Evolutionary conservation across 1,140 invertebrate genomes (phyloP).

Genomic region (Halesus radiatus): DNA sequence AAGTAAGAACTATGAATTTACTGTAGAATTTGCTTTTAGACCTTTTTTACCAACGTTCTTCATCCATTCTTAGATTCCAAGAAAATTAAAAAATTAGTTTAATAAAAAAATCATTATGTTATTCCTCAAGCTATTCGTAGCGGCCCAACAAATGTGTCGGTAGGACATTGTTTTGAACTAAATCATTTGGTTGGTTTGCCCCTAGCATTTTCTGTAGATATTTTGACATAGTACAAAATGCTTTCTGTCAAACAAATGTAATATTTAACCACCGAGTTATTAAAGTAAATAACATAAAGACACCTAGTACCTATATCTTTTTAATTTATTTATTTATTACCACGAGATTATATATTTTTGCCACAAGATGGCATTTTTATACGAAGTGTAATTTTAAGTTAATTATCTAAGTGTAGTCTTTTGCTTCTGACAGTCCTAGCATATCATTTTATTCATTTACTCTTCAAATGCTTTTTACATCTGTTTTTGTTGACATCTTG

Average conservation of each 20-base stretch:
- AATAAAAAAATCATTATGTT: too few species aligned
- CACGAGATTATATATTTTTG: conserved; percentile 34
- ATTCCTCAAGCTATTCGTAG: too few species aligned
- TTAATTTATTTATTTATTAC: conserved; percentile 31
- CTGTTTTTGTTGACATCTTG: conserved; percentile 12
- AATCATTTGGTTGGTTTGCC: too few species aligned
- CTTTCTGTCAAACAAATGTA: not conserved
- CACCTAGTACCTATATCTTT: conserved; percentile 14
- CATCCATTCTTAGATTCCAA: too few species aligned
- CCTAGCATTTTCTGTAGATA: too few species aligned
- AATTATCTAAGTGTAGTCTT: conserved; percentile 23
- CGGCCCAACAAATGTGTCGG: too few species aligned
- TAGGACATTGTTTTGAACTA: too few species aligned
- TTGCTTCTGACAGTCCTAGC: not conserved
- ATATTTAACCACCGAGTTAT: too few species aligned
- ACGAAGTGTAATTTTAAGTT: conserved; percentile 28
- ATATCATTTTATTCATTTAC: conserved; percentile 6
- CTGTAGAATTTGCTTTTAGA: too few species aligned
- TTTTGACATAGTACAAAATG: not conserved
- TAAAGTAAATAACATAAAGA: conserved; percentile 1
- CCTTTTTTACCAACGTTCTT: too few species aligned
- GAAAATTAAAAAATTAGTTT: too few species aligned
- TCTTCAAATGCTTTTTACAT: conserved; percentile 7
- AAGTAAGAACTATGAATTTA: too few species aligned
- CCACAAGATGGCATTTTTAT: conserved; percentile 20